Conservation (phyloP, 2,113 vertebrate genomes). For the Beaufortia kweichowensis region DNA sequence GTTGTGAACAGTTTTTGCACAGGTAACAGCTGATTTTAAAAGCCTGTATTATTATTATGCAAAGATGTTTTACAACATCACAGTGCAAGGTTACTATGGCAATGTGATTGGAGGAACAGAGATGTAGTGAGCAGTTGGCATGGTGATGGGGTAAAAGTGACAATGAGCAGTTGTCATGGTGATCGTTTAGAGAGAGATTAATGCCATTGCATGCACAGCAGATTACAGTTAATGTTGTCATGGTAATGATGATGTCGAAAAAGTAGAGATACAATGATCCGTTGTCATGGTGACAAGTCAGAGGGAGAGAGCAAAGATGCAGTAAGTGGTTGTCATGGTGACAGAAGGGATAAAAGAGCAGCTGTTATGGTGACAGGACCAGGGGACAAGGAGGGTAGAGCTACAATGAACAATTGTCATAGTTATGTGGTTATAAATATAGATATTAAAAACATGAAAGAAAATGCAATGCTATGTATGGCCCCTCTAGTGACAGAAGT, state of each 20-base stretch:
- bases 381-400: not conserved
- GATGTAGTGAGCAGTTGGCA: not conserved
- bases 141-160: not conserved
- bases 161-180: conserved; percentile 1
- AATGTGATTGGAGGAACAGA: not conserved
- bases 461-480: too few species aligned
- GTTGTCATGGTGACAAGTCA: not conserved
- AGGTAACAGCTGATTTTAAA: not conserved
- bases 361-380: conserved; percentile 2
- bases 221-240: not conserved
- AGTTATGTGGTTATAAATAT: not conserved
- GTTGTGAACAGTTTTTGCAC: not conserved
- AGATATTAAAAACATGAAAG: too few species aligned
- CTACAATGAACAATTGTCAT: not conserved
- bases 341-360: not conserved
- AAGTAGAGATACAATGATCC: not conserved
- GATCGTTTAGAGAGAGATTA: too few species aligned
- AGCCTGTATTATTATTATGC: not conserved
- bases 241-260: not conserved
- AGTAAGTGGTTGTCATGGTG: not conserved
- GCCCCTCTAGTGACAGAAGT: too few species aligned
- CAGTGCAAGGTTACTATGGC: not conserved
- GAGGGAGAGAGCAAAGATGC: not conserved
- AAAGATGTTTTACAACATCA: not conserved
- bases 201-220: too few species aligned